Percentiles rank a stretch among this genome's conserved stretches.
Evolutionary conservation across 37 sponge, comb jelly and placozoan genomes (phyloP).

Genomic region (Bolinopsis microptera): DNA sequence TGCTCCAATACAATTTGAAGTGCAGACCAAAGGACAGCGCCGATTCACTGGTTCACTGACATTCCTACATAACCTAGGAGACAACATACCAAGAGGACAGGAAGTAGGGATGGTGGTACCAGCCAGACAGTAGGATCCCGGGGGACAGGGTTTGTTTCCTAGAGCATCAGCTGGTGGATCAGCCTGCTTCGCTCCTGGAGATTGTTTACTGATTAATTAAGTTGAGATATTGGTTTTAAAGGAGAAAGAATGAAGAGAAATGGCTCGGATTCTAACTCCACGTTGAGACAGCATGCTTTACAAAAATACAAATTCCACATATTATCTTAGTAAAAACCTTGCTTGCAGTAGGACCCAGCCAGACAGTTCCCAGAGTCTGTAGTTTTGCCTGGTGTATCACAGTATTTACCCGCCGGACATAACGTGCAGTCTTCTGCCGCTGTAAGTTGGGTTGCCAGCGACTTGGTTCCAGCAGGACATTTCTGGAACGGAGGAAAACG

Average conservation of each 20-base stretch:
- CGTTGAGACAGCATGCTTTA: too few species aligned
- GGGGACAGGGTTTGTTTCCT: constrained; percentile 60
- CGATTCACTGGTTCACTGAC: too few species aligned
- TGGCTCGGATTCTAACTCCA: too few species aligned
- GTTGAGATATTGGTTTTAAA: too few species aligned
- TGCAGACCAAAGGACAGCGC: too few species aligned
- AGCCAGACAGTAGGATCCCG: constrained; percentile 44
- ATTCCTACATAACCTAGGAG: too few species aligned
- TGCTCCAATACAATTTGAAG: too few species aligned
- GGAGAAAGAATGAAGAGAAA: too few species aligned
- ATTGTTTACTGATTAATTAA: not conserved
- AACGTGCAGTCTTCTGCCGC: not conserved
- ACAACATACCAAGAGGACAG: constrained; percentile 59
- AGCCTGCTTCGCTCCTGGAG: not conserved
- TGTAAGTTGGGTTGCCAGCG: constrained; percentile 14
- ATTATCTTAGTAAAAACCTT: not conserved
- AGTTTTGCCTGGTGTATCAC: not conserved
- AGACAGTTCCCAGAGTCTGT: constrained; percentile 24
- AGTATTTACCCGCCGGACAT: constrained; percentile 67
- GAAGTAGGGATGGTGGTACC: constrained; percentile 61
- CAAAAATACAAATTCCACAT: too few species aligned
- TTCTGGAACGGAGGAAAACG: constrained; percentile 9
- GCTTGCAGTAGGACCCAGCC: constrained; percentile 55
- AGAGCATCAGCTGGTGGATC: constrained; percentile 2
- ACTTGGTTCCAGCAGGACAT: constrained; percentile 61